Evolutionary conservation across 2,888 invertebrate genomes (phyloP).

Genomic region (Malacosoma neustria): DNA sequence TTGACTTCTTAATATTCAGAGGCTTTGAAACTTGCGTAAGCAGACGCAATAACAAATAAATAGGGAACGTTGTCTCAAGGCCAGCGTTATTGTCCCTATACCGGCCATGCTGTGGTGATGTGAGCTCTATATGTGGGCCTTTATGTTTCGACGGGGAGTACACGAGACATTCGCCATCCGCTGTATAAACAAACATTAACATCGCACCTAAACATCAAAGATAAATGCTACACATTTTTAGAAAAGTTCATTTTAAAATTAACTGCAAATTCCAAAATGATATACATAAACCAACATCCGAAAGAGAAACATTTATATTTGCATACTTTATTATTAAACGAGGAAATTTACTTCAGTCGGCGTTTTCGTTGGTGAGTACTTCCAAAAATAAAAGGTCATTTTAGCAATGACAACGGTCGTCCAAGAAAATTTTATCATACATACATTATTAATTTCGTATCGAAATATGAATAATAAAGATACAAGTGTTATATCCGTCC

Average conservation of each 20-base stretch:
- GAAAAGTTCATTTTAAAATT: neutral
- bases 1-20: neutral
- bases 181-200: slow-evolving; percentile 6
- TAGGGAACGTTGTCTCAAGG: slow-evolving; percentile 13
- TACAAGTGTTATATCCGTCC: neutral
- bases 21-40: neutral
- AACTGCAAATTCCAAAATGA: too few relatives aligned
- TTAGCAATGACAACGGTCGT: neutral
- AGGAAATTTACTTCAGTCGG: neutral
- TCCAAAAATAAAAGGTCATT: neutral
- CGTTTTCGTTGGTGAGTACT: neutral
- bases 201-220: neutral
- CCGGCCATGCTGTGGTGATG: slow-evolving; percentile 8
- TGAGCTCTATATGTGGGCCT: slow-evolving; percentile 16
- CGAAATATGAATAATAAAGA: neutral
- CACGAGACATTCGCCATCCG: slow-evolving; percentile 6
- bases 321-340: too few relatives aligned
- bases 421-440: neutral
- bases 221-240: neutral
- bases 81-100: slow-evolving; percentile 21
- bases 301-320: too few relatives aligned
- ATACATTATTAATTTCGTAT: neutral
- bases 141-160: slow-evolving; percentile 11
- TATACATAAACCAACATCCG: too few relatives aligned
- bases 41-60: slow-evolving; percentile 1